These are phyloP conservation scores for Uromys caudimaculatus DNA, from an alignment of 2,797 vertebrate genomes.

Conservation along the genomic window DNA sequence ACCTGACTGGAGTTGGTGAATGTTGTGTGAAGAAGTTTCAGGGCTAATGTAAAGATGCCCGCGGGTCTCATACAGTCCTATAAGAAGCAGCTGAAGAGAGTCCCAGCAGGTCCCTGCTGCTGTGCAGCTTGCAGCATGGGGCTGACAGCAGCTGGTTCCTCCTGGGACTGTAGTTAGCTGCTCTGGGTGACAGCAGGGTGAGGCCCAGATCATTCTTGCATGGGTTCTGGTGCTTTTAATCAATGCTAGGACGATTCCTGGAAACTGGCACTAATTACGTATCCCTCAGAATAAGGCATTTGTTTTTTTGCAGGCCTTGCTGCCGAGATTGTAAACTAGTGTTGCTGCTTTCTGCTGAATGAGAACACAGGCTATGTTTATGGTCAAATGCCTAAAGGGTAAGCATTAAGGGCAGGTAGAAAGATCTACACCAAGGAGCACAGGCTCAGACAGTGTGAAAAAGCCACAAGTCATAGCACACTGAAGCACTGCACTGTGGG, in stretches of 20 bases:
- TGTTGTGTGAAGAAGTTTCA: neutral
- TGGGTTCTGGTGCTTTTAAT: neutral
- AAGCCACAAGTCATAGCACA: fast-evolving
- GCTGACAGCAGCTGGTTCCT: neutral
- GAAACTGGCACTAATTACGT: neutral
- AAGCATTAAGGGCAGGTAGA: too few relatives aligned
- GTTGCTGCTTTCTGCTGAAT: neutral
- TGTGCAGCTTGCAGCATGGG: neutral
- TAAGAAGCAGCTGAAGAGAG: too few relatives aligned
- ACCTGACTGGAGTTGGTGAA: too few relatives aligned
- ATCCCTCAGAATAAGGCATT: neutral
- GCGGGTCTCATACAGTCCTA: neutral
- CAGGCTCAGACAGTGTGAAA: neutral
- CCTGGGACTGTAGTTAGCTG: conserved; percentile 39
- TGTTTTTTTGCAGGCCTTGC: neutral
- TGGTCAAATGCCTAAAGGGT: neutral
- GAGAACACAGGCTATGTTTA: neutral
- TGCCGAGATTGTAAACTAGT: neutral
- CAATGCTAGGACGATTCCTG: conserved; percentile 57
- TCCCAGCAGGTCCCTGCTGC: fast-evolving
- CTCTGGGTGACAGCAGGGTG: neutral
- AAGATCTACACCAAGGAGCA: neutral
- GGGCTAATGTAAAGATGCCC: neutral
- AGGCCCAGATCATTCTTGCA: neutral
- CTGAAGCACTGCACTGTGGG: neutral